Conservation (phyloP, 2,797 vertebrate genomes). For the Pantherophis alleghaniensis region DNA sequence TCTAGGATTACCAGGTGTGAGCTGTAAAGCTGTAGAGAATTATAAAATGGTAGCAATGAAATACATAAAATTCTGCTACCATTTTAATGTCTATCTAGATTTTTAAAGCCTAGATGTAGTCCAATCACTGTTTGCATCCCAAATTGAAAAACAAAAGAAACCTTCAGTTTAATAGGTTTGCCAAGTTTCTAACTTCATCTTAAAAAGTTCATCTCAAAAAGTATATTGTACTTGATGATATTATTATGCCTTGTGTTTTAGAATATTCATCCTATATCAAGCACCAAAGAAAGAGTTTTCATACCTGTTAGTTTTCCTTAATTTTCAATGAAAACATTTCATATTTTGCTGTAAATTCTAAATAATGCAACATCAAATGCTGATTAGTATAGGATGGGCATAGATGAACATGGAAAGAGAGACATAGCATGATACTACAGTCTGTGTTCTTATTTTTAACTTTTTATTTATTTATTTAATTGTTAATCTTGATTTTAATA, state of each 20-base stretch:
- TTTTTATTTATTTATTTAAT: too few species aligned
- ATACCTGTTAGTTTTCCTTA: background rate
- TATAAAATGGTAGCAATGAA: background rate
- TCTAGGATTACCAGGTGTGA: background rate
- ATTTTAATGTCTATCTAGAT: background rate
- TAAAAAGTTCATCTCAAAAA: background rate
- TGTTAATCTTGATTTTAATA: too few species aligned
- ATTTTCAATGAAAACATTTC: background rate
- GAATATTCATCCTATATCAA: background rate
- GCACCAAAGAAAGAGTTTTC: background rate
- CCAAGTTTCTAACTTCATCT: background rate
- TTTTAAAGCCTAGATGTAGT: background rate
- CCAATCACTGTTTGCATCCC: background rate
- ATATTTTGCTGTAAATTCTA: background rate
- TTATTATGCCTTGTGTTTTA: background rate
- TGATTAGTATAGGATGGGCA: background rate
- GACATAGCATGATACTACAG: too few species aligned
- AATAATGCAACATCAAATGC: background rate
- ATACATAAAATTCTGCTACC: background rate
- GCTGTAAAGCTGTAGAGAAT: background rate
- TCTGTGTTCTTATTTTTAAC: too few species aligned
- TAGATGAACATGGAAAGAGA: background rate
- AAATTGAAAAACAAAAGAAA: background rate
- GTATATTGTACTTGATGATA: background rate
- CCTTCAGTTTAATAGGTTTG: background rate